Conservation (phyloP, 2,113 vertebrate species). For the Hymenochirus boettgeri region DNA sequence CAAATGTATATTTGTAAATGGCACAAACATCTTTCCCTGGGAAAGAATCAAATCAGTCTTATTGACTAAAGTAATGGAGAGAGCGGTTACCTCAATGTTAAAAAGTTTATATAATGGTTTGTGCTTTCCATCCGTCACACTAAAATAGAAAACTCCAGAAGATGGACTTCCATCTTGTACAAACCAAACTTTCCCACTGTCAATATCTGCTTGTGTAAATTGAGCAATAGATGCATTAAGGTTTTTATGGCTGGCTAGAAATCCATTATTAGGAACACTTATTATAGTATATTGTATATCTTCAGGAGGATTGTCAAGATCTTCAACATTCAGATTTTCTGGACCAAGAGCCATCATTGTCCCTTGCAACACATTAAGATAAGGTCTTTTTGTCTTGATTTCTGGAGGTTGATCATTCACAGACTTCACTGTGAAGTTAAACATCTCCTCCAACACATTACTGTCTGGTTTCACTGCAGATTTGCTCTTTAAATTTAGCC, state of each 20-base stretch:
- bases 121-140: conserved; percentile 80
- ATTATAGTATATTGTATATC: conserved; percentile 77
- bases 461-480: conserved; percentile 59
- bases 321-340: conserved; percentile 74
- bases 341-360: conserved; percentile 59
- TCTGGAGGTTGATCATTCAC: conserved; percentile 80
- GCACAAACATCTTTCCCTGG: conserved; percentile 68
- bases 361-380: conserved; percentile 73
- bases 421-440: conserved; percentile 75
- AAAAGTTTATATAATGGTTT: conserved; percentile 83
- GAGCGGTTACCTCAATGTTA: conserved; percentile 73
- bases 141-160: conserved; percentile 86
- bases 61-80: conserved; percentile 69
- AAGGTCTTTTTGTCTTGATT: conserved; percentile 76
- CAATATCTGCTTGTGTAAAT: conserved; percentile 82
- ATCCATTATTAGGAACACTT: conserved; percentile 76
- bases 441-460: conserved; percentile 70
- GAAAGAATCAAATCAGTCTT: conserved; percentile 63
- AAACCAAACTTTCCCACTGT: conserved; percentile 71
- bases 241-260: conserved; percentile 63
- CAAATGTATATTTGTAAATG: conserved; percentile 66
- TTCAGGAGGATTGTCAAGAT: conserved; percentile 73
- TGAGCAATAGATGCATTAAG: conserved; percentile 59
- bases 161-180: conserved; percentile 76
- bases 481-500: conserved; percentile 75